Evolutionary conservation across 2,797 vertebrate genomes (phyloP).

Genomic region (Enteromius argenteus): DNA sequence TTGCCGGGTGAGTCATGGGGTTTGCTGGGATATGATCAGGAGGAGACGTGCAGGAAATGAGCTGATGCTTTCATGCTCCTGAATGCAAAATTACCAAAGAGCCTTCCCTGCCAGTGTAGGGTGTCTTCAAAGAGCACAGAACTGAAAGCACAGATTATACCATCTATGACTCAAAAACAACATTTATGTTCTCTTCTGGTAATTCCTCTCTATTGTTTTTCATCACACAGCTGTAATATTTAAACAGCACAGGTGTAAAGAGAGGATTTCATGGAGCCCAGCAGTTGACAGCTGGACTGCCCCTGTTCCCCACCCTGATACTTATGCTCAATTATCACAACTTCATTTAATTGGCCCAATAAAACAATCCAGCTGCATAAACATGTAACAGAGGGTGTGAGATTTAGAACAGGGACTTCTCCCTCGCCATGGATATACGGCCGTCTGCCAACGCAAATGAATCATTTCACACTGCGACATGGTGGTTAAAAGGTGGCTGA

Average conservation of each 20-base stretch:
- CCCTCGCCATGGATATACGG: slow-evolving; percentile 71
- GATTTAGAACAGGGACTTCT: slow-evolving; percentile 76
- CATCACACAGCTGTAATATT: slow-evolving; percentile 51
- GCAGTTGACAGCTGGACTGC: slow-evolving; percentile 60
- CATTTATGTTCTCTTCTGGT: slow-evolving; percentile 37
- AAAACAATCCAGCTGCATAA: slow-evolving; percentile 87
- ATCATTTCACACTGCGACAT: slow-evolving; percentile 75
- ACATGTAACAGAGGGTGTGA: slow-evolving; percentile 82
- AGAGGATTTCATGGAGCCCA: slow-evolving; percentile 34
- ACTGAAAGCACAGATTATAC: background rate
- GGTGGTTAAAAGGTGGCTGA: slow-evolving; percentile 76
- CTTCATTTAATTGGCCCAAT: slow-evolving; percentile 79
- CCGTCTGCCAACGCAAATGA: slow-evolving; percentile 74
- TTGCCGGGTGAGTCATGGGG: slow-evolving; percentile 72
- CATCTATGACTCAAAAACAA: slow-evolving; percentile 41
- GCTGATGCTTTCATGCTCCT: slow-evolving; percentile 74
- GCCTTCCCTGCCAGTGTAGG: slow-evolving; percentile 23
- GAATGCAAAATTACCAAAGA: slow-evolving; percentile 65
- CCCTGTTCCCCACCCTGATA: slow-evolving; percentile 54
- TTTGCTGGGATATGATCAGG: slow-evolving; percentile 46
- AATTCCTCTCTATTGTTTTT: slow-evolving; percentile 42
- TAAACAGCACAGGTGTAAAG: slow-evolving; percentile 56
- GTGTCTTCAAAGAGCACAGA: slow-evolving; percentile 67
- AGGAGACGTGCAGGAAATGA: slow-evolving; percentile 71
- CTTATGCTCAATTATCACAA: slow-evolving; percentile 77